phyloP scores from a whole-genome alignment of 2,888 invertebrate genomes.

The Lysandra bellargus region DNA sequence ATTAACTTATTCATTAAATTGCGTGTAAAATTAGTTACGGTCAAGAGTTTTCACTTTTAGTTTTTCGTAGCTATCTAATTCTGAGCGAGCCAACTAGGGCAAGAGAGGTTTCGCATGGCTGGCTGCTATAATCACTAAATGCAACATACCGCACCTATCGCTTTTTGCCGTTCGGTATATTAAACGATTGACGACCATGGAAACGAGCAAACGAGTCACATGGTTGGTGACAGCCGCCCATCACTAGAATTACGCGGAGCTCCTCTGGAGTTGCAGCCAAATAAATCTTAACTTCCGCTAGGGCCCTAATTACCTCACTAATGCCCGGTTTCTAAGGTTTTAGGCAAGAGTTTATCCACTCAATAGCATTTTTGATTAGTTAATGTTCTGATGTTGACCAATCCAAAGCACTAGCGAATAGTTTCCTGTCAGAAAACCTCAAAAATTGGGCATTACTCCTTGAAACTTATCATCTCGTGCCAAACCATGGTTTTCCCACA shows the following conservation, averaged over 20 bases:
- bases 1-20: conserved; percentile 6
- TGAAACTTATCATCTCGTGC: background rate
- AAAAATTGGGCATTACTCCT: too few relatives aligned
- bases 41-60: conserved; percentile 26
- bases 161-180: background rate
- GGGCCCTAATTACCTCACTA: too few relatives aligned
- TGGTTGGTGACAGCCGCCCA: background rate
- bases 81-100: conserved; percentile 1
- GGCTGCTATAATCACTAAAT: conserved; percentile 19
- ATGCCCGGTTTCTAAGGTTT: too few relatives aligned
- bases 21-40: conserved; percentile 16
- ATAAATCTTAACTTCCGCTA: background rate
- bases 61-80: conserved; percentile 15
- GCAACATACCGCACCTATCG: conserved; percentile 26
- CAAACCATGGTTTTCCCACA: too few relatives aligned
- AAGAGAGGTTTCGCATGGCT: conserved; percentile 3
- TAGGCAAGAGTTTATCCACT: too few relatives aligned
- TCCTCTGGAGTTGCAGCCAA: background rate
- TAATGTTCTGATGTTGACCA: background rate
- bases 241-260: background rate
- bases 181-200: background rate
- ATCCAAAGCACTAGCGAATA: background rate
- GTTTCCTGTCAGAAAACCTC: too few relatives aligned
- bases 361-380: too few relatives aligned
- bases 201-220: background rate